Percentiles rank a stretch among this genome's conserved stretches.
Conservation (phyloP, 2,888 invertebrate genomes). For the Alentia gelatinosa region DNA sequence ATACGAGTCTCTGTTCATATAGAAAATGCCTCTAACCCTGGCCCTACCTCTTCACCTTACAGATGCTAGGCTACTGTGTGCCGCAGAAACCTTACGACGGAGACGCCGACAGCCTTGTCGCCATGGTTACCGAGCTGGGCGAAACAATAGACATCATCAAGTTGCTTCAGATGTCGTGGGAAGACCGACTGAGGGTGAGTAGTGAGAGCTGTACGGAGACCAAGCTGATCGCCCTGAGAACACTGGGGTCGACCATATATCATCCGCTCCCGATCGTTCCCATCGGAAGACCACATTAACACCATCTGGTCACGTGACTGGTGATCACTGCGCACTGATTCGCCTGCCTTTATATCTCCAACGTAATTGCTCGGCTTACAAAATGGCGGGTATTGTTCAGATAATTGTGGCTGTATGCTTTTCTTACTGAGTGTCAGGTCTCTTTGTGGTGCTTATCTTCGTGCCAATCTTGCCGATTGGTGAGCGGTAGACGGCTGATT, state of each 20-base stretch:
- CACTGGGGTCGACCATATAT: not conserved
- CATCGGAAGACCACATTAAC: not conserved
- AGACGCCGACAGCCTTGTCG: slow-evolving; percentile 69
- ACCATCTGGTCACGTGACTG: not conserved
- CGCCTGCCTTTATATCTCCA: too few species aligned
- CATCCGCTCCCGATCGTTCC: not conserved
- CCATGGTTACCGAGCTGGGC: slow-evolving; percentile 82
- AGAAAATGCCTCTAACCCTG: not conserved
- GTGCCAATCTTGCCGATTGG: too few species aligned
- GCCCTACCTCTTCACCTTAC: slow-evolving; percentile 58
- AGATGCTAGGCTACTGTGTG: slow-evolving; percentile 81
- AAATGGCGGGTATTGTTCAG: too few species aligned
- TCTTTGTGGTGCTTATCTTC: too few species aligned
- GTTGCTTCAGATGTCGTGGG: slow-evolving; percentile 82
- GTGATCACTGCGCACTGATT: too few species aligned
- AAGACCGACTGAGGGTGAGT: slow-evolving; percentile 81
- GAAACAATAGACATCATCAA: slow-evolving; percentile 81
- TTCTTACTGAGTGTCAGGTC: too few species aligned
- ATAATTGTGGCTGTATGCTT: too few species aligned
- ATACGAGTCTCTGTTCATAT: too few species aligned
- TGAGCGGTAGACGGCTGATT: too few species aligned
- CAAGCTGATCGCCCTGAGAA: not conserved
- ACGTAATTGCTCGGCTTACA: too few species aligned
- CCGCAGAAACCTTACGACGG: slow-evolving; percentile 74
- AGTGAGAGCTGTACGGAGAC: not conserved